phyloP scores from a whole-genome alignment of 2,888 invertebrate genomes.

The Ormia ochracea region DNA sequence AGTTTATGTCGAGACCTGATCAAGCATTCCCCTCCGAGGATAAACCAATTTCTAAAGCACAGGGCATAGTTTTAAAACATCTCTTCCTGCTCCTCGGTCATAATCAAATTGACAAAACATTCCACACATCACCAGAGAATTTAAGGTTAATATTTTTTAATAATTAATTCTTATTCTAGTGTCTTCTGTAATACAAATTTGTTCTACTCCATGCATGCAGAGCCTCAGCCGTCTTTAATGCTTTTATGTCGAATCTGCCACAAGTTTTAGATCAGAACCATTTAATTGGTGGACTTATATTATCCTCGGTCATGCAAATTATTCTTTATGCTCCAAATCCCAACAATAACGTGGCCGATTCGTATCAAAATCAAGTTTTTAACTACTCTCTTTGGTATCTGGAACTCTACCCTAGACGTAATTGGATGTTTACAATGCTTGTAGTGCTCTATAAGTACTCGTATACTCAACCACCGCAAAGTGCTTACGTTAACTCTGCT shows the following conservation, averaged over 20 bases:
- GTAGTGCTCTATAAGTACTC: slow-evolving; percentile 96
- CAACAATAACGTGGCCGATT: slow-evolving; percentile 79
- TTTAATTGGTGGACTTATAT: slow-evolving; percentile 91
- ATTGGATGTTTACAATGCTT: slow-evolving; percentile 95
- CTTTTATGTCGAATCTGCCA: slow-evolving; percentile 94
- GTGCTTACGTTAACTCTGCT: slow-evolving; percentile 85
- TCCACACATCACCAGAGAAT: slow-evolving; percentile 92
- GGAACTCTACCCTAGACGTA: slow-evolving; percentile 89
- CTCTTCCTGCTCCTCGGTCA: slow-evolving; percentile 94
- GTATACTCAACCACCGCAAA: slow-evolving; percentile 84
- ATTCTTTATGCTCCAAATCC: slow-evolving; percentile 91
- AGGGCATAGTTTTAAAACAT: slow-evolving; percentile 92
- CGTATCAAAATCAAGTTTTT: slow-evolving; percentile 79
- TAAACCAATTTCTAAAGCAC: slow-evolving; percentile 86
- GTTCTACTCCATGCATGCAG: slow-evolving; percentile 77
- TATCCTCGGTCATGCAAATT: slow-evolving; percentile 89
- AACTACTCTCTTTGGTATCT: slow-evolving; percentile 92
- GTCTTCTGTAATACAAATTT: no score
- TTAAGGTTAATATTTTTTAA: slow-evolving; percentile 80
- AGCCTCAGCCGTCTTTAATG: slow-evolving; percentile 95
- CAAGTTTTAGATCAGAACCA: slow-evolving; percentile 97
- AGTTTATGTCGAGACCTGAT: slow-evolving; percentile 91
- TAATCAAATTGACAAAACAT: slow-evolving; percentile 91
- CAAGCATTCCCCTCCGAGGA: slow-evolving; percentile 92
- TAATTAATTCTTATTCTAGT: background rate